These are phyloP conservation scores for Lasioglossum calceatum DNA, from an alignment of 2,888 invertebrate species.

Conservation along the genomic window DNA sequence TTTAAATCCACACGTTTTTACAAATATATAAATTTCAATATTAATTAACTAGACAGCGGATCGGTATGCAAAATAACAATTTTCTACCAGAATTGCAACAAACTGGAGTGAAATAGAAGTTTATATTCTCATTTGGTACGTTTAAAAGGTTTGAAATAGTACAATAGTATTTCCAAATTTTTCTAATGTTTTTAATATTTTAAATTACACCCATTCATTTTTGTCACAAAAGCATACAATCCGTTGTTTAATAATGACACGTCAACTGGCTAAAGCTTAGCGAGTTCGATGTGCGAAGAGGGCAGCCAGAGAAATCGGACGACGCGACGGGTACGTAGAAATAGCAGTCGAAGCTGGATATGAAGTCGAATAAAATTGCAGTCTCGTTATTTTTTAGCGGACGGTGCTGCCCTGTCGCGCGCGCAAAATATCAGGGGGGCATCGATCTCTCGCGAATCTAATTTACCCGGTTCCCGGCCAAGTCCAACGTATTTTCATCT, in stretches of 20 bases:
- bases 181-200: too few species aligned
- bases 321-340: background rate
- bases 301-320: background rate
- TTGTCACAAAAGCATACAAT: too few species aligned
- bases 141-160: too few species aligned
- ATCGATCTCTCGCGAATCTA: conserved; percentile 61
- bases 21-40: background rate
- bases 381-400: conserved; percentile 32
- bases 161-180: too few species aligned
- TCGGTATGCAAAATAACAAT: too few species aligned
- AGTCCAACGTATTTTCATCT: conserved; percentile 60
- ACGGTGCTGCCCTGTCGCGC: conserved; percentile 10
- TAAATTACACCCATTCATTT: too few species aligned
- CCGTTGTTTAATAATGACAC: too few species aligned
- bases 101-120: too few species aligned
- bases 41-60: too few species aligned
- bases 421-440: conserved; percentile 45
- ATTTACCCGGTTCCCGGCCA: conserved; percentile 62
- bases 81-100: too few species aligned
- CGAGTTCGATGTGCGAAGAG: background rate
- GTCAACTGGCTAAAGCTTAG: background rate
- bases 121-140: too few species aligned
- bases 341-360: background rate
- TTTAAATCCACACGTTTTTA: background rate
- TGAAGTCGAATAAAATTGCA: background rate